phyloP scores from a whole-genome alignment of 2,888 invertebrate species.

The Orthonevra nobilis region DNA sequence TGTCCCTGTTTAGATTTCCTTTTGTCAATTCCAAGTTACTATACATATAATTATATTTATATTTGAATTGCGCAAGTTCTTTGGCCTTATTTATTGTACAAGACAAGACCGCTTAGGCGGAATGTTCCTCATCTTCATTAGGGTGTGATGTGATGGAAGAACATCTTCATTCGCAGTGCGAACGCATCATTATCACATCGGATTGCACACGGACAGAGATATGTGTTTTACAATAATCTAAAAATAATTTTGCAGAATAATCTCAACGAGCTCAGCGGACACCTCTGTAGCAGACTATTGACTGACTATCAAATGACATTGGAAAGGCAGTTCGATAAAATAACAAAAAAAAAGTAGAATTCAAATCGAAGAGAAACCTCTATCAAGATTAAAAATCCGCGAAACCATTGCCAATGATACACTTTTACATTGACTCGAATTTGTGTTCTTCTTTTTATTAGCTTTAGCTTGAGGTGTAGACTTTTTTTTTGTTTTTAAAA shows the following conservation, averaged over 20 bases:
- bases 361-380: slow-evolving; percentile 12
- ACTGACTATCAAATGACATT: slow-evolving; percentile 68
- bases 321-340: slow-evolving; percentile 37
- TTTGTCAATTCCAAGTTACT: slow-evolving; percentile 22
- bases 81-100: slow-evolving; percentile 49
- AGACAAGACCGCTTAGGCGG: no score
- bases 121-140: slow-evolving; percentile 24
- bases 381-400: slow-evolving; percentile 28
- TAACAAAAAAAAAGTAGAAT: slow-evolving; percentile 12
- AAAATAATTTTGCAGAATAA: slow-evolving; percentile 55
- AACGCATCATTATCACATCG: slow-evolving; percentile 57
- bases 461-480: slow-evolving; percentile 35
- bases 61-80: slow-evolving; percentile 56
- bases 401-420: slow-evolving; percentile 59
- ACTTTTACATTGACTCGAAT: slow-evolving; percentile 46
- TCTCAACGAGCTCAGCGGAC: slow-evolving; percentile 11
- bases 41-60: slow-evolving; percentile 48
- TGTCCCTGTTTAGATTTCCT: no score
- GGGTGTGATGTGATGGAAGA: slow-evolving; percentile 19
- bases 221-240: slow-evolving; percentile 47
- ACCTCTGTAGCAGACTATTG: slow-evolving; percentile 12
- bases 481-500: no score
- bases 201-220: slow-evolving; percentile 20
- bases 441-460: slow-evolving; percentile 27
- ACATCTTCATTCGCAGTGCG: slow-evolving; percentile 52